Base-by-base conservation (phyloP, 53 echinoderm and acorn worm genomes). In the Pentamera pediparva region DNA sequence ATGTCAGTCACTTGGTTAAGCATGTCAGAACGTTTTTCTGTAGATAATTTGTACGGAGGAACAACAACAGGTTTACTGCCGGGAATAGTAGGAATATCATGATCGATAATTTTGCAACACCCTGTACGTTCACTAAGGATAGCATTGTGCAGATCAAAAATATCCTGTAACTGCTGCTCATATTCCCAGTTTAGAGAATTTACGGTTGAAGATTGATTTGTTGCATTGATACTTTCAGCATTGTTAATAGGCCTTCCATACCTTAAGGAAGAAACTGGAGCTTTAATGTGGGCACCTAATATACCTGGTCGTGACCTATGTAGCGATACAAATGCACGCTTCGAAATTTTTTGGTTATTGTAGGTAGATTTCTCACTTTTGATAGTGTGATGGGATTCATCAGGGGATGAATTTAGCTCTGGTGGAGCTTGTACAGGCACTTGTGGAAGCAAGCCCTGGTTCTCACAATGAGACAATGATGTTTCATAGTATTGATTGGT, bases 61-160 rank as follows among this genome's bases (percentile, higher is more conserved):
- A 65, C 65, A 3, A 65, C 65, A 65, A 65, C 65, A 39, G 64
- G 64, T 39, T 64, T 64, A 62, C 20, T 64, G 40, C 65, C 65
- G 21, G 38, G 39, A 39, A 64, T 64, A 64, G 25, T 38, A n/a
- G 37, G 64, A 25, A 64, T 64, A 22, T 64, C 64, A 38, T 64
- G 64, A 26, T 64, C 64, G 25, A 64, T 64, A 19, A 64, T 39
- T 7, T 64, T n/a, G 39, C 64, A 64, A 19, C 64, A 64, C 12
- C 64, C 64, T 22, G 64, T n/a, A 64, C 6, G 20, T 6, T 37
- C 12, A 64, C 64, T 38, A 6, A 64, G 39, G 22, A 38, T 64
- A 38, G 39, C 18, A 38, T 64, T 24, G 39, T 64, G 43, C 26
- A 41, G 39, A 13, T 22, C 37, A 65, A 65, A 65, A 65, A 65